Conservation (phyloP, 2,888 invertebrate species). For the Scaptomyza tumidula region DNA sequence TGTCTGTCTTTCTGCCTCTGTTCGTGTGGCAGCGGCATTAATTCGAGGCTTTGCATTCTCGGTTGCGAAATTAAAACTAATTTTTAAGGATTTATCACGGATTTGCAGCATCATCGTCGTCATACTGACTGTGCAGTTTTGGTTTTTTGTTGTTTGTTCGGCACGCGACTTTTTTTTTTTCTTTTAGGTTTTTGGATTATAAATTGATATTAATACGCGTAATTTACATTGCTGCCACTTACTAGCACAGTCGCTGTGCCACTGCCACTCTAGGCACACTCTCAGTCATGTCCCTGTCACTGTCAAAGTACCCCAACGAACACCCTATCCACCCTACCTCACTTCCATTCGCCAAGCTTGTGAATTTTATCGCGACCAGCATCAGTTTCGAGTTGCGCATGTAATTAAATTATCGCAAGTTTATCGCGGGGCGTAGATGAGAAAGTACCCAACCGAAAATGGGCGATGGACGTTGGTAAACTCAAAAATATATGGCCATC, state of each 20-base stretch:
- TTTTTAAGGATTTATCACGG: slow-evolving; percentile 74
- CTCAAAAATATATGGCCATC: slow-evolving; percentile 24
- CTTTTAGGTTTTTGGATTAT: slow-evolving; percentile 56
- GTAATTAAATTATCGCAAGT: slow-evolving; percentile 69
- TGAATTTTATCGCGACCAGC: slow-evolving; percentile 28
- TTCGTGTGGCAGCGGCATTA: slow-evolving; percentile 44
- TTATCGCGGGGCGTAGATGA: slow-evolving; percentile 52
- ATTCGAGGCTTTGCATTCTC: slow-evolving; percentile 61
- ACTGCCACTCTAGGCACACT: slow-evolving; percentile 28
- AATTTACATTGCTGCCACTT: slow-evolving; percentile 69
- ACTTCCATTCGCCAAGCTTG: background rate
- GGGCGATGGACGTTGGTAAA: slow-evolving; percentile 14
- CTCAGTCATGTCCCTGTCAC: slow-evolving; percentile 29
- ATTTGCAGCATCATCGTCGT: slow-evolving; percentile 67
- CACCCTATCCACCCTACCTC: background rate
- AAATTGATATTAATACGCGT: slow-evolving; percentile 73
- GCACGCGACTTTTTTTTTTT: slow-evolving; percentile 28
- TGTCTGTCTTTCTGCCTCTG: background rate
- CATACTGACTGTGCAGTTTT: slow-evolving; percentile 48
- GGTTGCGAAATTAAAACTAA: slow-evolving; percentile 70
- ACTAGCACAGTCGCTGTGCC: slow-evolving; percentile 23
- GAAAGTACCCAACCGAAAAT: slow-evolving; percentile 27
- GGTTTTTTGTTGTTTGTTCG: slow-evolving; percentile 31
- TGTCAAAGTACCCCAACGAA: slow-evolving; percentile 10
- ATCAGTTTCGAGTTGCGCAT: slow-evolving; percentile 57